Base-by-base conservation (phyloP, 2,797 vertebrate species). In the Cryptoprocta ferox region DNA sequence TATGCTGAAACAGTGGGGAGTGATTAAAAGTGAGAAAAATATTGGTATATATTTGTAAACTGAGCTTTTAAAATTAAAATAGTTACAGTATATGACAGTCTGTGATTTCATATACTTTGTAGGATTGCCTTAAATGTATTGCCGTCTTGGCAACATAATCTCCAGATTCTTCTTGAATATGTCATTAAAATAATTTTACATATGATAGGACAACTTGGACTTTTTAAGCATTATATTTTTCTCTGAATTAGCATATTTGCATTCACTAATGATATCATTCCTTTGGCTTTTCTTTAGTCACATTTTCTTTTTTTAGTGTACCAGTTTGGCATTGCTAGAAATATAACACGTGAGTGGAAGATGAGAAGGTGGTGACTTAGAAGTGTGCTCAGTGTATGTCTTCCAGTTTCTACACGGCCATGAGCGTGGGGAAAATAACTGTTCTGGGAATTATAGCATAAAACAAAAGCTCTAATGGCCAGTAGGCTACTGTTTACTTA, bases 21-120 rank as follows among this genome's bases (percentile, higher is more conserved):
- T 97, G 96, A 98, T 97, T 96, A 98, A 98, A 98, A 98, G 97
- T 95, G 97, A 95, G 97, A 98, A 98, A 95, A 98, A 96, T 97
- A 97, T 63, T 95, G 96, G 92, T 97, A 75, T 98, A 88, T 98
- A 98, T 98, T 98, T 97, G 97, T 97, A 97, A 98, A 97, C 97
- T 95, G 97, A 94, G 98, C 98, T 97, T 98, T 97, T 98, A 96
- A 98, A 97, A 98, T 98, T 91, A 97, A 96, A 94, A 81, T 96
- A 95, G 81, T 96, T 93, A 32, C 90, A 90, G 91, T 84, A 90
- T 97, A 94, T 94, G 91, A 37, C 95, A 96, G 87, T 94, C 97
- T 97, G 98, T 93, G 94, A 95, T 98, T 98, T 94, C 96, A 95
- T 95, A 89, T 97, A 96, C 82, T 98, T 98, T 96, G 85, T 97